Evolutionary conservation across 2,797 vertebrate species (phyloP), one percentile per base, ranked within the genome.

Genomic region (Ficedula albicollis): DNA sequence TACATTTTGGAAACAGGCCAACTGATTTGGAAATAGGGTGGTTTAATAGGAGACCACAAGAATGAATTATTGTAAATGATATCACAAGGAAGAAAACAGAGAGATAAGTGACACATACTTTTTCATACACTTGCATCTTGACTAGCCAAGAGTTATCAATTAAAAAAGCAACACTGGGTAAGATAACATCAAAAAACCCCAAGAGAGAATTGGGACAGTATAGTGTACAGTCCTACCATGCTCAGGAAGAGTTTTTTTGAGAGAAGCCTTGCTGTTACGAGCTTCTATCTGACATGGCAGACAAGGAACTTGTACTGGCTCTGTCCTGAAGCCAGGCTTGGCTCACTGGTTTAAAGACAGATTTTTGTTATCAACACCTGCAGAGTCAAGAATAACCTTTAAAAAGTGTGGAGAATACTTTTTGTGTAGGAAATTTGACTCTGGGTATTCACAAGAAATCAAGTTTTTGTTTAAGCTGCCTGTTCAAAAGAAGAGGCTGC

Each of bases 1-100:
- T 15, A 52, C 5, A 14, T 59, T 56, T 58, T 74, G 83, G 73
- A 93, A 88, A 75, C 4, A 10, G 1, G 51, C 73, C 85, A 66
- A 58, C 15, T 55, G 76, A 60, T 95, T 74, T 91, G 79, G 95
- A 95, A 95, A 91, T 34, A 84, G 81, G 38, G 72, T 74, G 75
- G 62, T 79, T 95, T 89, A 82, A 95, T 4, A 87, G 64, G n/a
- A 84, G 56, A 91, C 68, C 81, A 92, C 78, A 70, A 77, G 67
- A 73, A 89, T 63, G 60, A 73, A 66, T 76, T 93, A 82, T 20
- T 89, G 58, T 66, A 94, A 95, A 81, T 74, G 48, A 80, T 85
- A 94, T 18, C 63, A 82, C 52, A 48, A 66, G 23, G 32, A 87
- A 89, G 63, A 91, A 89, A 92, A 76, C 1, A 7, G 51, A 86